Evolutionary conservation across 2,888 invertebrate genomes (phyloP), one percentile per base, ranked within the genome.

Genomic region (Danaus chrysippus): DNA sequence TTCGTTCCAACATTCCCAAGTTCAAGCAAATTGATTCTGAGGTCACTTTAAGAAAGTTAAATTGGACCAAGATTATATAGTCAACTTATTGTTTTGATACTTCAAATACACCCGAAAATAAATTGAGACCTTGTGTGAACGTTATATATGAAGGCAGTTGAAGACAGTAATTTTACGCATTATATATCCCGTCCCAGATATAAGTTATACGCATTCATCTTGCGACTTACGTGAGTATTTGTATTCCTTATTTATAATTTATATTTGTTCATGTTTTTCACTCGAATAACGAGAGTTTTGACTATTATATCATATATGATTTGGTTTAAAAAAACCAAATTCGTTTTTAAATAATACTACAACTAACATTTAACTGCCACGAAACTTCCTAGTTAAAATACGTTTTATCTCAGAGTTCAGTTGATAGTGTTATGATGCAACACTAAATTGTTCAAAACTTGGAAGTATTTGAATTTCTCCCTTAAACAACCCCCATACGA

Each of bases 101-200:
- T 34, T 34, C 23, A 34, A 34, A 34, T 34, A 1, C 49, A n/a
- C 56, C 10, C 68, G 71, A 75, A 68, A 70, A 70, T 71, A 72
- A 73, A 70, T 70, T 74, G 73, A 73, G 61, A 64, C 59, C 64
- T 64, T 58, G 58, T 23, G 54, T 58, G 10, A 49, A 63, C 61
- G 62, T 64, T 81, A 86, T 76, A 76, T 82, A 82, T 79, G 81
- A 76, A 77, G 78, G 81, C 83, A 84, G 81, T 82, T 65, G 81
- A 81, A 82, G 83, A 80, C 81, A 79, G 84, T 87, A 84, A 89
- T 88, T 88, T 89, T 84, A 83, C 87, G 87, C 87, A 80, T 87
- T 87, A 88, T 87, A 79, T 87, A 84, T 82, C 85, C 85, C 80
- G 86, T 87, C 86, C 77, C 76, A 73, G 65, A 77, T 76, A 76